Evolutionary conservation across 2,797 vertebrate genomes (phyloP).

Genomic region (Pangasius krempfi): DNA sequence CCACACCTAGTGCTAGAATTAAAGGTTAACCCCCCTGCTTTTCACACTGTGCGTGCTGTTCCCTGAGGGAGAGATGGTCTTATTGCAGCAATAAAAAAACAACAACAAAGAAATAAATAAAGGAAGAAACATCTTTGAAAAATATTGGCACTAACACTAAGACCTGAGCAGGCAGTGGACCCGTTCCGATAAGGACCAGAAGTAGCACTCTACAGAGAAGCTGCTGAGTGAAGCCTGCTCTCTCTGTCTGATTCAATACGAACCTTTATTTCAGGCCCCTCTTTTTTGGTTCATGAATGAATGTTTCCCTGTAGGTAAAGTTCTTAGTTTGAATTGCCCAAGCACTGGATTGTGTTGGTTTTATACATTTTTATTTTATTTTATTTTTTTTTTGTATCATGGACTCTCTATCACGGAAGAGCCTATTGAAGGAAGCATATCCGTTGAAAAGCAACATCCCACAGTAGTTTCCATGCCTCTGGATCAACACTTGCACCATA

Average conservation of each 20-base stretch:
- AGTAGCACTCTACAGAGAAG: slow-evolving; percentile 80
- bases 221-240: slow-evolving; percentile 77
- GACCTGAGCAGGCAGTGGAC: slow-evolving; percentile 79
- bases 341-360: slow-evolving; percentile 89
- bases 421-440: slow-evolving; percentile 89
- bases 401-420: slow-evolving; percentile 89
- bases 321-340: slow-evolving; percentile 93
- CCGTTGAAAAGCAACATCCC: slow-evolving; percentile 86
- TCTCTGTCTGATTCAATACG: slow-evolving; percentile 75
- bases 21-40: slow-evolving; percentile 82
- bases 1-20: slow-evolving; percentile 99
- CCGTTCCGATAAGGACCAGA: slow-evolving; percentile 86
- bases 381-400: slow-evolving; percentile 75
- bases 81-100: slow-evolving; percentile 84
- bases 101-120: slow-evolving; percentile 59
- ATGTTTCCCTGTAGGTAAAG: slow-evolving; percentile 91
- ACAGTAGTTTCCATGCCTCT: slow-evolving; percentile 85
- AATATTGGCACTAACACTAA: slow-evolving; percentile 79
- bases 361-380: slow-evolving; percentile 82
- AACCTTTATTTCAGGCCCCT: slow-evolving; percentile 81
- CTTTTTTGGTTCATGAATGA: slow-evolving; percentile 89
- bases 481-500: slow-evolving; percentile 80
- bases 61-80: slow-evolving; percentile 95
- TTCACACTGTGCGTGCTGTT: slow-evolving; percentile 99
- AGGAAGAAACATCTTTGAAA: slow-evolving; percentile 76